Percentiles rank a stretch among this genome's conserved stretches.
Conservation (phyloP, 2,888 invertebrate species). For the Mycalesis mineus region DNA sequence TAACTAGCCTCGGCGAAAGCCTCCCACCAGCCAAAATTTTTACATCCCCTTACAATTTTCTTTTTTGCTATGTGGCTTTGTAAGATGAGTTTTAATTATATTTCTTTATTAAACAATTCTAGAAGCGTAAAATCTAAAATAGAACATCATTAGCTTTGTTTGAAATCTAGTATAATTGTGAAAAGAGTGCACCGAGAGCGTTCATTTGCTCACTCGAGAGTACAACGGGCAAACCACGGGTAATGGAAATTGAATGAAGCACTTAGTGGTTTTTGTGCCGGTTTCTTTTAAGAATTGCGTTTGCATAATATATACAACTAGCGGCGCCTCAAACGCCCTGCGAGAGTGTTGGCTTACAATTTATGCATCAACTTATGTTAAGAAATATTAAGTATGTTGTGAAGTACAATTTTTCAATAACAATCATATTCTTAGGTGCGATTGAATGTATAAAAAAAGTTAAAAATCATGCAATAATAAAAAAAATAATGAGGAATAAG, state of each 20-base stretch:
- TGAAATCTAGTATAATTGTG: constrained; percentile 8
- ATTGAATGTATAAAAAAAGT: no score
- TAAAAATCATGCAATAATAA: no score
- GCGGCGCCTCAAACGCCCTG: not conserved
- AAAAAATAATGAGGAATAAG: no score
- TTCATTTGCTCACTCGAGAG: constrained; percentile 1
- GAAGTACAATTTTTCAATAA: no score
- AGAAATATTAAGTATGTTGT: no score
- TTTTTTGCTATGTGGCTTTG: no score
- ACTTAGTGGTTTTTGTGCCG: constrained; percentile 1
- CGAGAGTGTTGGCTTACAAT: not conserved
- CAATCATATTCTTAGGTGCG: no score
- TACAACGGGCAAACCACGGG: constrained; percentile 1
- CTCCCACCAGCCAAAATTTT: no score
- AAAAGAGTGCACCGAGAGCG: not conserved
- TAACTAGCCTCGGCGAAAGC: no score
- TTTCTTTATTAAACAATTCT: not conserved
- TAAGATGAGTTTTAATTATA: not conserved
- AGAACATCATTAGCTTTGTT: constrained; percentile 5
- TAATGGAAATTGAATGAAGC: constrained; percentile 13
- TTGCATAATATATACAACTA: not conserved
- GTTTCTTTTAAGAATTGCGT: not conserved
- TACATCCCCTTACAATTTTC: no score
- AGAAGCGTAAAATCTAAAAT: not conserved
- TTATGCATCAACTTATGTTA: no score